phyloP scores from a whole-genome alignment of 2,797 vertebrate species.

The Champsocephalus gunnari region DNA sequence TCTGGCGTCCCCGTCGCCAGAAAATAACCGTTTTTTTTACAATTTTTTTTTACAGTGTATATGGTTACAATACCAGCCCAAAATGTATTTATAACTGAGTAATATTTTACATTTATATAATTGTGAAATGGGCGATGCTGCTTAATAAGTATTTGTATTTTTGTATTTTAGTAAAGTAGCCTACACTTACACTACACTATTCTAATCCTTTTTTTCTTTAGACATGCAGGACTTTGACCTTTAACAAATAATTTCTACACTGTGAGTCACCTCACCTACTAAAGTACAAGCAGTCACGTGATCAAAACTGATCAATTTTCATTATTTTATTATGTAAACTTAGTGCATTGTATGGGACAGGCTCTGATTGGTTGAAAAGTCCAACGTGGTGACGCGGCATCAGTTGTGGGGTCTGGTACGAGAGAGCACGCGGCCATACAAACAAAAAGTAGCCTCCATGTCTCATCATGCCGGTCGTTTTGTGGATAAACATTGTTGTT shows the following conservation, averaged over 20 bases:
- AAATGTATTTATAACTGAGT: background rate
- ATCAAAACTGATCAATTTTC: background rate
- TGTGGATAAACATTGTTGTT: slow-evolving; percentile 11
- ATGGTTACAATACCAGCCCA: too few species aligned
- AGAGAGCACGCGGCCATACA: background rate
- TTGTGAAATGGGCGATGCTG: background rate
- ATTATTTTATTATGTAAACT: background rate
- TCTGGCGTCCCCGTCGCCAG: too few species aligned
- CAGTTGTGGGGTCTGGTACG: too few species aligned
- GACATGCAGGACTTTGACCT: background rate
- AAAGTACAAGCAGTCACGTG: background rate
- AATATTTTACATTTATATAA: background rate
- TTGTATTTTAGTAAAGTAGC: too few species aligned
- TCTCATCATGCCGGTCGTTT: slow-evolving; percentile 33
- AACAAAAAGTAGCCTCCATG: background rate
- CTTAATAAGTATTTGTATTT: background rate
- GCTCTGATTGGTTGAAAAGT: slow-evolving; percentile 1
- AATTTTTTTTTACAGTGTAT: too few species aligned
- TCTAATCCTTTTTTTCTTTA: too few species aligned
- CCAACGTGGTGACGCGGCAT: background rate
- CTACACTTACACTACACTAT: too few species aligned
- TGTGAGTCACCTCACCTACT: background rate
- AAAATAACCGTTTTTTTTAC: too few species aligned
- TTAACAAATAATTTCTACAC: background rate
- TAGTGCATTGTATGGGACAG: background rate